Conservation (phyloP, 2,888 invertebrate genomes). For the Drosophila tanythrix region DNA sequence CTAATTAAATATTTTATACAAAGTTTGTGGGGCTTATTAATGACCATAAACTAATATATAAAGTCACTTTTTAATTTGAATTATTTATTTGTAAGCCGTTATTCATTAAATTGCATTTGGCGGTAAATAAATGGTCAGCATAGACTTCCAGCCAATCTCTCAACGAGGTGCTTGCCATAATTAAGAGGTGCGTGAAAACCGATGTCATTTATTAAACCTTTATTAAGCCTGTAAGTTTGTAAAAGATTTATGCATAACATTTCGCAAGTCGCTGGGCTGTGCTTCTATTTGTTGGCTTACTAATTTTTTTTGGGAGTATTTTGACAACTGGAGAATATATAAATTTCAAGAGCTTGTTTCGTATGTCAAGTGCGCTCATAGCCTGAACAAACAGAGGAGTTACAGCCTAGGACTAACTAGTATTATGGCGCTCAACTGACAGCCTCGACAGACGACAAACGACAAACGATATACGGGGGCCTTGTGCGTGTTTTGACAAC, state of each 20-base stretch:
- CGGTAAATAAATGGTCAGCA: not conserved
- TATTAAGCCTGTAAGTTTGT: not conserved
- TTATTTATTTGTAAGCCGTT: not conserved
- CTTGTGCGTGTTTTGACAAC: conserved; percentile 49
- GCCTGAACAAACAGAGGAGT: conserved; percentile 61
- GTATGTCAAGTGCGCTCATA: conserved; percentile 66
- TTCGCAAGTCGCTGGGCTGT: not conserved
- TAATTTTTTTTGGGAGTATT: conserved; percentile 54
- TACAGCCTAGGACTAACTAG: conserved; percentile 41
- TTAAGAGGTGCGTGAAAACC: not conserved
- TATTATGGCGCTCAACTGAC: conserved; percentile 32
- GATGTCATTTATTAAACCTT: not conserved
- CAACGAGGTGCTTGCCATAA: not conserved
- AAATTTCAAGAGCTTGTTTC: conserved; percentile 58
- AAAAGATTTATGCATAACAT: not conserved
- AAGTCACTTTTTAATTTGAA: not conserved
- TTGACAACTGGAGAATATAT: conserved; percentile 48
- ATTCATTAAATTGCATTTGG: not conserved
- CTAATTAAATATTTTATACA: no score
- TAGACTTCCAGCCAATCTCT: not conserved
- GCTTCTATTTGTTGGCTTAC: conserved; percentile 25
- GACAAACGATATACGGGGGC: not conserved
- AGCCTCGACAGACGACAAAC: conserved; percentile 3
- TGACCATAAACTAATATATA: not conserved
- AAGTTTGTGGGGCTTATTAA: not conserved